phyloP scores from a whole-genome alignment of 2,888 invertebrate genomes.

The Gisinianus flammeolus region DNA sequence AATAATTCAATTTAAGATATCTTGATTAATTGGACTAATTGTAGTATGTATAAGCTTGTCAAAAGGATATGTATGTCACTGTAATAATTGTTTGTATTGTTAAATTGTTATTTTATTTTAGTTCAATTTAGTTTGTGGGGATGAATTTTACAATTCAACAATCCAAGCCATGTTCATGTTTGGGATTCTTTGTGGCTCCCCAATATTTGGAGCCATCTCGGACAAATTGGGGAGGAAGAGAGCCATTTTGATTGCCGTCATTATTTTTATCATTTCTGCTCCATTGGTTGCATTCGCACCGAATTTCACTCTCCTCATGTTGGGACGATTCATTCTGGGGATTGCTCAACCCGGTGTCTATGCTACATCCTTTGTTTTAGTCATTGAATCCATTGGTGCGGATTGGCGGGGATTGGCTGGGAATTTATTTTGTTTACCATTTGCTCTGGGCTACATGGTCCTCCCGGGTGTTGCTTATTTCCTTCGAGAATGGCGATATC shows the following conservation, averaged over 20 bases:
- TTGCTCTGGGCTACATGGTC: constrained; percentile 53
- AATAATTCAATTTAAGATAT: too few species aligned
- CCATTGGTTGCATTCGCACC: constrained; percentile 47
- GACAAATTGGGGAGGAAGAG: constrained; percentile 51
- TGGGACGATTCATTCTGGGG: constrained; percentile 51
- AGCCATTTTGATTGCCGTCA: constrained; percentile 44
- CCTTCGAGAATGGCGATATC: constrained; percentile 46
- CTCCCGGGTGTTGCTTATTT: constrained; percentile 49
- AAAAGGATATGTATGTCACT: background rate
- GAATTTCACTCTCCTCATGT: constrained; percentile 47
- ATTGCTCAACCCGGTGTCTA: constrained; percentile 49
- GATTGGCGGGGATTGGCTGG: constrained; percentile 52
- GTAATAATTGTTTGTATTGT: too few species aligned
- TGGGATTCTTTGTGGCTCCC: constrained; percentile 53
- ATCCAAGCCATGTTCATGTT: constrained; percentile 55
- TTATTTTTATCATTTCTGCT: constrained; percentile 49
- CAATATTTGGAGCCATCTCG: constrained; percentile 53
- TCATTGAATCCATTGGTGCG: constrained; percentile 48
- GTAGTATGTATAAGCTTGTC: too few species aligned
- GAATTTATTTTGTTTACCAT: constrained; percentile 53
- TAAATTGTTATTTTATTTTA: too few species aligned
- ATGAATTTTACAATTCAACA: constrained; percentile 43
- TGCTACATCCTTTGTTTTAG: constrained; percentile 54
- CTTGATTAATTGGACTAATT: too few species aligned
- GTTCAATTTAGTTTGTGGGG: constrained; percentile 45